A percentile compares a stretch with the other conserved stretches of the same genome.
Conservation (phyloP, 2,797 vertebrate species). For the Lagodon rhomboides region DNA sequence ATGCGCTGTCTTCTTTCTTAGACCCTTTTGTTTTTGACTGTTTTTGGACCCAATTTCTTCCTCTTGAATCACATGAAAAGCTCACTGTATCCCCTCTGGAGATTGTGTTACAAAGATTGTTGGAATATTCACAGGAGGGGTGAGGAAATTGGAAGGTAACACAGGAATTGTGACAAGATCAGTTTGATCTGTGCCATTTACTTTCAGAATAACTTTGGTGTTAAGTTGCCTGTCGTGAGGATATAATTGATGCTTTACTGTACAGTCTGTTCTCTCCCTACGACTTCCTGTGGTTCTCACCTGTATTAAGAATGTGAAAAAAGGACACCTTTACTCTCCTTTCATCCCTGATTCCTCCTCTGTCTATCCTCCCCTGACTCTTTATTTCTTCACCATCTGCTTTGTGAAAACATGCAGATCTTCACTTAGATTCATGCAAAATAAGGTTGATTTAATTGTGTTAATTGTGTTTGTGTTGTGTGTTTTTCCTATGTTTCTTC, state of each 20-base stretch:
- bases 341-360: not conserved
- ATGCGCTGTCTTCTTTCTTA: not conserved
- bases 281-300: not conserved
- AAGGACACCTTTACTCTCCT: not conserved
- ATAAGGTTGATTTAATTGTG: not conserved
- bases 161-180: not conserved
- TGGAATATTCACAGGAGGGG: conserved; percentile 11
- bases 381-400: not conserved
- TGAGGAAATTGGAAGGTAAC: conserved; percentile 6
- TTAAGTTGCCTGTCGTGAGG: conserved; percentile 3
- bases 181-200: conserved; percentile 17
- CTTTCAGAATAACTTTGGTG: not conserved
- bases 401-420: not conserved
- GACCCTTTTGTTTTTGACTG: not conserved
- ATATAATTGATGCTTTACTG: conserved; percentile 11
- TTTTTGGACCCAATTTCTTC: conserved; percentile 1
- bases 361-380: not conserved
- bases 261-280: not conserved
- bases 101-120: not conserved
- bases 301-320: not conserved
- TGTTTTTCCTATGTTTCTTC: not conserved
- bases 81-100: not conserved
- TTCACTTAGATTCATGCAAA: not conserved
- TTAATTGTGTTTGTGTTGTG: too few species aligned
- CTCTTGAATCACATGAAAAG: not conserved